Evolutionary conservation across 2,113 vertebrate genomes (phyloP).

Genomic region (Zosterops lateralis): DNA sequence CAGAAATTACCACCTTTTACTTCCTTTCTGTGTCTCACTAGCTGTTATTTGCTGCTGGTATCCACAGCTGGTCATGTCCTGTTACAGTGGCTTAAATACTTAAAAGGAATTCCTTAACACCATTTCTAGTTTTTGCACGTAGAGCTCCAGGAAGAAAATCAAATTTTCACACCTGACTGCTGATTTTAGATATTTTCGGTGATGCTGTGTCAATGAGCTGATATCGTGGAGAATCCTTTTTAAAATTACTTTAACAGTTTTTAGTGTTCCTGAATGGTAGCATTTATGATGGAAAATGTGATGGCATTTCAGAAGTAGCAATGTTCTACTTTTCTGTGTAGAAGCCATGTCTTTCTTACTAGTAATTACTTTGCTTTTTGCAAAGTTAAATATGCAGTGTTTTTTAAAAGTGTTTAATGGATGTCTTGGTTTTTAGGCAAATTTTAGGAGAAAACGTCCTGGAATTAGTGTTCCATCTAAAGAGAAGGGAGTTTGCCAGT

Average conservation of each 20-base stretch:
- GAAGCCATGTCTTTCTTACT: neutral
- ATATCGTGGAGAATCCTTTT: neutral
- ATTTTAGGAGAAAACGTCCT: neutral
- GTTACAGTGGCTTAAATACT: neutral
- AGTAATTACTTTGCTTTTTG: neutral
- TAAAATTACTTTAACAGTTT: neutral
- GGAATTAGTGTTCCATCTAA: neutral
- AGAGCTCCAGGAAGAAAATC: neutral
- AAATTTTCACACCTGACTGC: neutral
- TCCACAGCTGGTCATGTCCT: neutral
- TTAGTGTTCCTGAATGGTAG: neutral
- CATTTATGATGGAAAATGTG: neutral
- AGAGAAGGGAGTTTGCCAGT: neutral
- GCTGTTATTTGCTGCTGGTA: neutral
- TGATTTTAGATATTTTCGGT: neutral
- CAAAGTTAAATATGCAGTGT: neutral
- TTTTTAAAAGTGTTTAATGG: neutral
- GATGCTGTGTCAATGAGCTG: constrained; percentile 1
- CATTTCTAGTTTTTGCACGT: neutral
- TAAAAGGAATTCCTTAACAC: neutral
- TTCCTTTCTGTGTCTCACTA: neutral
- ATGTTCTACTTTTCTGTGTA: neutral
- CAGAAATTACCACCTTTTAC: neutral
- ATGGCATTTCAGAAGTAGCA: neutral
- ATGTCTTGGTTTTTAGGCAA: neutral